Evolutionary conservation across 2,888 invertebrate species (phyloP).

Genomic region (Drosophila neonasuta): DNA sequence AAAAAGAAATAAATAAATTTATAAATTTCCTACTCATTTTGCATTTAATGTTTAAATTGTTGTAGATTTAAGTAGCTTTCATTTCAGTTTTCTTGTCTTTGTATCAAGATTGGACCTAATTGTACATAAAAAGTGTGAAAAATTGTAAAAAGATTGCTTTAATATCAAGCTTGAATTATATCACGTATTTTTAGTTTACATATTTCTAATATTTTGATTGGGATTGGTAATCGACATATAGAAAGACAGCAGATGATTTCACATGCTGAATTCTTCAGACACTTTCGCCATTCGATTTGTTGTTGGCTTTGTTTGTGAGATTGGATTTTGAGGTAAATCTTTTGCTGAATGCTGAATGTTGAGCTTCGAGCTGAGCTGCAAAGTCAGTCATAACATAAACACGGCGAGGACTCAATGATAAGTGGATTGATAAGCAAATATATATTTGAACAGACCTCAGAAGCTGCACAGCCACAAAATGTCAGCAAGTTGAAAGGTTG

Average conservation of each 20-base stretch:
- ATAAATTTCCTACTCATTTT: too few relatives aligned
- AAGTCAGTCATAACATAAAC: constrained; percentile 7
- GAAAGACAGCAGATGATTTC: background rate
- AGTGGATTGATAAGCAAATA: constrained; percentile 23
- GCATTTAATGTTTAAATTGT: too few relatives aligned
- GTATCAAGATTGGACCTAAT: too few relatives aligned
- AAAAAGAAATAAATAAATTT: too few relatives aligned
- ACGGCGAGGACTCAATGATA: constrained; percentile 8
- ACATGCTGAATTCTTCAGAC: background rate
- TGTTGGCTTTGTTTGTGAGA: background rate
- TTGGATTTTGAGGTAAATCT: background rate
- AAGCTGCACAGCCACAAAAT: constrained; percentile 1
- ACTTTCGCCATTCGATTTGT: background rate
- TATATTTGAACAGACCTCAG: background rate
- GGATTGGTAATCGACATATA: background rate
- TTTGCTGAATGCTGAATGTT: too few relatives aligned
- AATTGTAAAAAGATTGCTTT: too few relatives aligned
- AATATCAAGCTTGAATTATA: too few relatives aligned
- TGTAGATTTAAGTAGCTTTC: too few relatives aligned
- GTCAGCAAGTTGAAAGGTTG: background rate
- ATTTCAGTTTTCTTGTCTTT: too few relatives aligned
- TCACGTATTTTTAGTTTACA: too few relatives aligned
- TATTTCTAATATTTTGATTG: background rate
- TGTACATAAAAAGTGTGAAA: too few relatives aligned
- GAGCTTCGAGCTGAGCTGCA: background rate